phyloP scores from a whole-genome alignment of 2,113 vertebrate species.

The Brachionichthys hirsutus region DNA sequence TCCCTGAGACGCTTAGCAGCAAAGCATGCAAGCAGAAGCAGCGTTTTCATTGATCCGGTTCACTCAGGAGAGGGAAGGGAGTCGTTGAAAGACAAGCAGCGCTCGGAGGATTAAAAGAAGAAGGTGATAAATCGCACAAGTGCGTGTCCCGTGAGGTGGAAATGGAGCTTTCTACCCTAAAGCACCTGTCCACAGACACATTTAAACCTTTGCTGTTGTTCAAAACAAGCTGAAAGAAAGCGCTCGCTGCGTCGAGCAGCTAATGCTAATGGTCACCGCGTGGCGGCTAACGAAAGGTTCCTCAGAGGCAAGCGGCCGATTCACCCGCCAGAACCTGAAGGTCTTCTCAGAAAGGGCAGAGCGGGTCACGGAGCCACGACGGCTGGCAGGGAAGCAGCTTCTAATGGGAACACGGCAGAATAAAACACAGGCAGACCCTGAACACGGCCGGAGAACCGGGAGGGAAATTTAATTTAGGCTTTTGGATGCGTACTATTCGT shows the following conservation, averaged over 20 bases:
- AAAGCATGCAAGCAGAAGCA: conserved; percentile 43
- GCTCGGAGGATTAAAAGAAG: too few relatives aligned
- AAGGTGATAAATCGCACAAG: too few relatives aligned
- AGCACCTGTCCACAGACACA: too few relatives aligned
- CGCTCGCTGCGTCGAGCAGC: too few relatives aligned
- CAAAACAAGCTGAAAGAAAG: too few relatives aligned
- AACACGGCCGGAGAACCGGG: neutral
- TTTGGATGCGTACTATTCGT: conserved; percentile 4
- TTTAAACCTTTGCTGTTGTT: too few relatives aligned
- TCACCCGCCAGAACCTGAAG: neutral
- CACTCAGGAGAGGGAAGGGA: conserved; percentile 4
- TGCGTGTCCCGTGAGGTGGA: too few relatives aligned
- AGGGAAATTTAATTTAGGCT: conserved; percentile 16
- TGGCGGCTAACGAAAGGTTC: neutral
- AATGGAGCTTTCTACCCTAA: too few relatives aligned
- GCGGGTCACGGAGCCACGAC: conserved; percentile 18
- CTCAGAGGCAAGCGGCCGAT: neutral
- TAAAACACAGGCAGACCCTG: conserved; percentile 4
- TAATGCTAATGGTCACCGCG: too few relatives aligned
- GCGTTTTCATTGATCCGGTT: conserved; percentile 58
- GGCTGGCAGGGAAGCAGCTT: neutral
- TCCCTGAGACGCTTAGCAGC: conserved; percentile 19
- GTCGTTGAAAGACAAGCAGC: neutral
- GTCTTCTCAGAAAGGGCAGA: conserved; percentile 3
- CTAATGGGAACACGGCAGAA: conserved; percentile 7